Evolutionary conservation across 1,140 invertebrate species (phyloP).

Genomic region (Megalonaias nervosa): DNA sequence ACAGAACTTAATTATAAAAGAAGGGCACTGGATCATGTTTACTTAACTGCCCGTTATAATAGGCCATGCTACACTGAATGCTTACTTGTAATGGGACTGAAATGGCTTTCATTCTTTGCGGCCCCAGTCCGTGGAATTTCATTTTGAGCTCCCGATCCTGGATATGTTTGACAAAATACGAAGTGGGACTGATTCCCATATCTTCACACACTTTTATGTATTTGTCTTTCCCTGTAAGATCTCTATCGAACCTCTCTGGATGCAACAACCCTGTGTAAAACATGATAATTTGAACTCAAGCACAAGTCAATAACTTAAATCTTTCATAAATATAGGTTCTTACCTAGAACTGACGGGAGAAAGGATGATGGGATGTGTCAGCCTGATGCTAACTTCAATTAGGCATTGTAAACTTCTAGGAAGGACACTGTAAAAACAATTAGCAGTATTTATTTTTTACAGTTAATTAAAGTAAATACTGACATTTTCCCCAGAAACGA

Average conservation of each 20-base stretch:
- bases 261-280: conserved; percentile 44
- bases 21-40: not conserved
- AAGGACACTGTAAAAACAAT: too few relatives aligned
- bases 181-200: conserved; percentile 54
- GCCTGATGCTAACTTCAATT: not conserved
- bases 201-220: conserved; percentile 54
- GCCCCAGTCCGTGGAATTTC: conserved; percentile 64
- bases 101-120: conserved; percentile 59
- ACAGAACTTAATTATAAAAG: too few relatives aligned
- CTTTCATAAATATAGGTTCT: not conserved
- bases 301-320: too few relatives aligned
- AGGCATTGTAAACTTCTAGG: not conserved
- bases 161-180: conserved; percentile 58
- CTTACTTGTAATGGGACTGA: conserved; percentile 61
- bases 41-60: not conserved
- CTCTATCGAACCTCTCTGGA: conserved; percentile 48
- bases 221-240: conserved; percentile 52
- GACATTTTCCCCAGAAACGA: too few relatives aligned
- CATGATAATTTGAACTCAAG: not conserved
- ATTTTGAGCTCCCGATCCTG: conserved; percentile 59
- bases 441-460: too few relatives aligned
- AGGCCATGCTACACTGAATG: not conserved
- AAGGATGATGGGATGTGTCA: not conserved
- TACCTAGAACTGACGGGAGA: not conserved
- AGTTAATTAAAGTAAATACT: too few relatives aligned